phyloP scores from a whole-genome alignment of 2,797 vertebrate genomes.

The Acrossocheilus wenchowensis region DNA sequence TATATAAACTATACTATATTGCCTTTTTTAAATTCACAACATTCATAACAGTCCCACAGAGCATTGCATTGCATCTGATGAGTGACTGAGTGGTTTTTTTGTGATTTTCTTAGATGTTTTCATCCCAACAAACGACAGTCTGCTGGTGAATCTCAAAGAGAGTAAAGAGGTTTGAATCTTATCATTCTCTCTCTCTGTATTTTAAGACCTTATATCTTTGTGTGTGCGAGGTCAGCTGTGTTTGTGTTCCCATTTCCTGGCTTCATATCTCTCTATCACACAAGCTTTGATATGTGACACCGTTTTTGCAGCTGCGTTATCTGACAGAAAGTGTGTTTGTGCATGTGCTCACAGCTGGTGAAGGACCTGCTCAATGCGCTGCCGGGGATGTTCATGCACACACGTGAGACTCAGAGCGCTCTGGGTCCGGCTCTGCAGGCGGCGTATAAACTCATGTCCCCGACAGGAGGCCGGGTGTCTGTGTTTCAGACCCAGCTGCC shows the following conservation, averaged over 20 bases:
- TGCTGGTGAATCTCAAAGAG: conserved; percentile 96
- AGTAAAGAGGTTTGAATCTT: conserved; percentile 86
- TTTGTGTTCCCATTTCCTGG: conserved; percentile 15
- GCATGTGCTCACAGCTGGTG: conserved; percentile 82
- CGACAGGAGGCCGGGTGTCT: conserved; percentile 92
- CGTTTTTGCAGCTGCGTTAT: conserved; percentile 33
- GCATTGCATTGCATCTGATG: background rate
- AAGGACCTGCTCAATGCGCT: conserved; percentile 88
- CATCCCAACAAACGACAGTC: conserved; percentile 92
- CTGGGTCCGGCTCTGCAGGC: conserved; percentile 95
- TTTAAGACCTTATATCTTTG: background rate
- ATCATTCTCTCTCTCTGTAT: background rate
- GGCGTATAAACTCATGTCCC: conserved; percentile 94
- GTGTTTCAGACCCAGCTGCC: conserved; percentile 97
- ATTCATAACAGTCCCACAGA: background rate
- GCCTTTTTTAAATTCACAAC: too few species aligned
- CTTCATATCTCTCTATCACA: conserved; percentile 4
- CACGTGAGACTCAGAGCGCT: conserved; percentile 92
- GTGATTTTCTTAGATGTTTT: conserved; percentile 86
- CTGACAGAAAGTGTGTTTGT: conserved; percentile 61
- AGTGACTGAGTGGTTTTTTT: background rate
- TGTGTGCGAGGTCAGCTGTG: conserved; percentile 34
- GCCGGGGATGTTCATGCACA: conserved; percentile 91
- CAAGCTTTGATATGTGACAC: background rate
- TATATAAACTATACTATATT: too few species aligned